Conservation (phyloP, 2,888 invertebrate species). For the Pheosia gnoma region DNA sequence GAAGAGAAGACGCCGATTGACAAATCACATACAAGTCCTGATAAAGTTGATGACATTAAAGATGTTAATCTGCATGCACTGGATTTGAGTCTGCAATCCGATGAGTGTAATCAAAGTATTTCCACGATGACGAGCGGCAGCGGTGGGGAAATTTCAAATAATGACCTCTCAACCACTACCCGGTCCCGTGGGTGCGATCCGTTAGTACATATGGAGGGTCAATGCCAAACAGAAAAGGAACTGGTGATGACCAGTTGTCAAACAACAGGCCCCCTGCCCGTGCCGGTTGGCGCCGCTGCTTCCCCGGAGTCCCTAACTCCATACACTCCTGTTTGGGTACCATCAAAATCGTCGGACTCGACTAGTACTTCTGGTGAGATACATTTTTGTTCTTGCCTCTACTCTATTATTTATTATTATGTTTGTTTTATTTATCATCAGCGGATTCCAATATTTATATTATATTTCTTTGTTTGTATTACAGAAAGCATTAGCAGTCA, state of each 20-base stretch:
- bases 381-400: neutral
- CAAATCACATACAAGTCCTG: conserved; percentile 33
- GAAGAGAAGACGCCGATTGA: conserved; percentile 43
- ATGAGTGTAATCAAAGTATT: conserved; percentile 17
- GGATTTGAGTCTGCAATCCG: conserved; percentile 26
- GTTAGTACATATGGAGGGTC: conserved; percentile 8
- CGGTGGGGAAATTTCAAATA: conserved; percentile 22
- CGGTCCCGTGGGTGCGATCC: conserved; percentile 20
- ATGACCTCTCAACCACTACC: conserved; percentile 9
- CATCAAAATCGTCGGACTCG: conserved; percentile 32
- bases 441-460: conserved; percentile 5
- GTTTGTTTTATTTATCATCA: neutral
- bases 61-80: conserved; percentile 24
- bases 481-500: conserved; percentile 45
- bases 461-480: conserved; percentile 4
- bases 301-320: conserved; percentile 35
- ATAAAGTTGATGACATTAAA: conserved; percentile 34
- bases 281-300: conserved; percentile 63
- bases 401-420: neutral
- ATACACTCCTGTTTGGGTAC: conserved; percentile 40
- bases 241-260: conserved; percentile 23
- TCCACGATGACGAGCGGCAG: conserved; percentile 26
- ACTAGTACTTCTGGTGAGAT: conserved; percentile 43
- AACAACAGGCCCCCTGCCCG: conserved; percentile 61
- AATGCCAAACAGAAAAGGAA: conserved; percentile 17